phyloP scores from a whole-genome alignment of 2,797 vertebrate species.

The Dendrocincla fuliginosa region DNA sequence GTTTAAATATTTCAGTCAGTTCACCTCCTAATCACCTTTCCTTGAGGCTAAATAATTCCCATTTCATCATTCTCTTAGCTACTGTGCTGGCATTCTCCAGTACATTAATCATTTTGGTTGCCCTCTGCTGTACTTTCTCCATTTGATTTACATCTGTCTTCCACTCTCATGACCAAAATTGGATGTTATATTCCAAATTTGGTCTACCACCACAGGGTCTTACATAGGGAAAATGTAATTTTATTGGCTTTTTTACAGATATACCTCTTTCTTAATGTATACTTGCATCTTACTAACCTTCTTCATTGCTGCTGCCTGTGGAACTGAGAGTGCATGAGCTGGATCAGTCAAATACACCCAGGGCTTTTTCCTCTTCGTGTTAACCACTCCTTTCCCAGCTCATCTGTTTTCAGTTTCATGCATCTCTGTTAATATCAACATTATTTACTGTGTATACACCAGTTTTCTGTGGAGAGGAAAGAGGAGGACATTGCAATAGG shows the following conservation, averaged over 20 bases:
- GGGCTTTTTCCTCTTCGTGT: neutral
- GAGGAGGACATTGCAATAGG: neutral
- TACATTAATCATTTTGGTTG: conserved; percentile 58
- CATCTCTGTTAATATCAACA: neutral
- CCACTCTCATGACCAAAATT: conserved; percentile 2
- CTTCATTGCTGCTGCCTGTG: neutral
- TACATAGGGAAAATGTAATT: conserved; percentile 8
- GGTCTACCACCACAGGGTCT: neutral
- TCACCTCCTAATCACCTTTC: conserved; percentile 68
- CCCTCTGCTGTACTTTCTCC: conserved; percentile 37
- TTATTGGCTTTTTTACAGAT: neutral
- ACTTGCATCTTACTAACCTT: neutral
- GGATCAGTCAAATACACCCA: neutral
- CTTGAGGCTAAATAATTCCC: conserved; percentile 64
- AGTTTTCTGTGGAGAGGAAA: neutral
- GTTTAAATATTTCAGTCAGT: conserved; percentile 69
- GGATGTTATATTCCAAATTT: conserved; percentile 28
- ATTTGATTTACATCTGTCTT: conserved; percentile 61
- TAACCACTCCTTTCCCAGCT: neutral
- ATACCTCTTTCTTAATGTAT: neutral
- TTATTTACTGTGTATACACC: neutral
- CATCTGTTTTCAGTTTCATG: neutral
- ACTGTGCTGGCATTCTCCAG: conserved; percentile 26
- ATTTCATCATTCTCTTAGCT: conserved; percentile 64
- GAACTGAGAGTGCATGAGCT: neutral